Base-by-base conservation (phyloP, 2,797 vertebrate genomes). In the Limosa lapponica region DNA sequence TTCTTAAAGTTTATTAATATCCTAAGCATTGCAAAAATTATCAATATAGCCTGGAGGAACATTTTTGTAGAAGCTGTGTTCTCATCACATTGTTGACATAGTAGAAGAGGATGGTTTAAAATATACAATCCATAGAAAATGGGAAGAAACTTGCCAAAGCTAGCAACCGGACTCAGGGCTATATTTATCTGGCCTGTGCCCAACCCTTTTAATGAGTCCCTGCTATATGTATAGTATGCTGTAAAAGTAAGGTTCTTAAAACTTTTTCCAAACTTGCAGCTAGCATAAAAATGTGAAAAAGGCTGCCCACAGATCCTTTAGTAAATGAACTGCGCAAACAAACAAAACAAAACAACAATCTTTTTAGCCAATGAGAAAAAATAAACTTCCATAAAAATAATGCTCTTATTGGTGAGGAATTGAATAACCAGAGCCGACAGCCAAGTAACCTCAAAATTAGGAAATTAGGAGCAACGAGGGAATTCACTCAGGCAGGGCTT, bases 391-490 rank as follows among this genome's bases (percentile, higher is more conserved):
- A 22, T 85, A 66, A 71, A 77, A 58, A 25, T 37, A 83, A 62
- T 28, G 14, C 4, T 66, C 16, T 37, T 43, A 74, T 52, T 85
- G 22, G 17, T 87, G 44, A 70, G 51, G 30, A 93, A 77, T 37
- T 80, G 16, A 75, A 48, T 65, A 85, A 74, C 28, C 44, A 65
- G 25, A 18, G 62, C 36, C 55, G 12, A 49, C 8, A 80, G 27
- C n/a, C 28, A 78, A 25, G n/a, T 61, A 72, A 34, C 69, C 32
- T 94, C 49, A 91, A 92, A 96, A 57, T 91, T 67, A 74, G 69
- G 90, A 90, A 86, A 89, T 94, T 81, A 93, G 70, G 39, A 81
- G 11, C 64, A 95, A 61, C 6, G 16, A 90, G 70, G 30, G 34
- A 93, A 89, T 92, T 81, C 54, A 66, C 49, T 86, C 57, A 64